Percentiles rank a stretch among this genome's conserved stretches.
Conservation (phyloP, 2,113 vertebrate species). For the Ploceus nigricollis region DNA sequence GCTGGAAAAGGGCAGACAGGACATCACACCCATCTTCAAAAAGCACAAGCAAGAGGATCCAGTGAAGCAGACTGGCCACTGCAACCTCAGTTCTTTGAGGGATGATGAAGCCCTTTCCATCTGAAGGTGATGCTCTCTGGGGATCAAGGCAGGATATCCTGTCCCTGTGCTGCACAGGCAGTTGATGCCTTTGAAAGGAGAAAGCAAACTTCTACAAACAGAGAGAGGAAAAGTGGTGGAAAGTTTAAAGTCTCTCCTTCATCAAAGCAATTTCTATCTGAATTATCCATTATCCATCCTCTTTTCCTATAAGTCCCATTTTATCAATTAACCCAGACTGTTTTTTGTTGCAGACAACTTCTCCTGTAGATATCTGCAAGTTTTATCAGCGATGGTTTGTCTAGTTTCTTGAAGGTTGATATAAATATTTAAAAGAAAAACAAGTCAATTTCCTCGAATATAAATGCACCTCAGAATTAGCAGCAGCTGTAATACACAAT, state of each 20-base stretch:
- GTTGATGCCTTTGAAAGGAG: background rate
- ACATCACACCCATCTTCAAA: background rate
- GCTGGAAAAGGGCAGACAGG: background rate
- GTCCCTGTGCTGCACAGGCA: background rate
- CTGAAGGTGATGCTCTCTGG: background rate
- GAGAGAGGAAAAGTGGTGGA: background rate
- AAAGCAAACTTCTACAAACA: background rate
- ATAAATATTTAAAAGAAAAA: background rate
- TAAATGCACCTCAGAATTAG: background rate
- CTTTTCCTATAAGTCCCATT: background rate
- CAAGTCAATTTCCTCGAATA: background rate
- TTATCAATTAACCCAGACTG: background rate
- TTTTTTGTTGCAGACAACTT: background rate
- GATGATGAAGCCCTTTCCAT: background rate
- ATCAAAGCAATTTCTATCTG: background rate
- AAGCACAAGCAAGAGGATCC: background rate
- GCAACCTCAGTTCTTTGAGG: background rate
- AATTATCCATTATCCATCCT: background rate
- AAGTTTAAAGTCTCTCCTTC: background rate
- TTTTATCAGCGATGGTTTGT: background rate
- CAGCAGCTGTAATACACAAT: background rate
- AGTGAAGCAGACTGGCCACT: background rate
- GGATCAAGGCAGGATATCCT: background rate
- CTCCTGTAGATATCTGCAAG: background rate
- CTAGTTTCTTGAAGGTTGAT: background rate